Evolutionary conservation across 2,113 vertebrate species (phyloP), one percentile per base, ranked within the genome.

Genomic region (Dromaius novaehollandiae): DNA sequence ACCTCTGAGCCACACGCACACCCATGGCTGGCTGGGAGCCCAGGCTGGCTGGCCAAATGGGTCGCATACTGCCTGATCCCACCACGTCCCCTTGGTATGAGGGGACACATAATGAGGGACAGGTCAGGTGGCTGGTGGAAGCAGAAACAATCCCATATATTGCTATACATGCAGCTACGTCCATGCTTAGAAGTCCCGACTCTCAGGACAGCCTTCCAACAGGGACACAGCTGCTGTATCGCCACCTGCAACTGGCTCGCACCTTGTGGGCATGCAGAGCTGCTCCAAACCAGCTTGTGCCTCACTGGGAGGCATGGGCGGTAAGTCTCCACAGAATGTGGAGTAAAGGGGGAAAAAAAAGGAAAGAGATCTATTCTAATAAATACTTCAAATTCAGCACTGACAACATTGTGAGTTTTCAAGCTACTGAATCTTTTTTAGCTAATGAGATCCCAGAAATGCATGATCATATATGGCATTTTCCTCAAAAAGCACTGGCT

Each of bases 261-360:
- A 17, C n/a, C 38, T 28, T 51, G 6, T 7, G 6, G 48, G 26
- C 79, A 38, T 0, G 0, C n/a, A 30, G 46, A 58, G 36, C 53
- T 48, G 53, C 76, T 58, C 65, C 14, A 80, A n/a, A 28, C 22
- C 46, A 68, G 53, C 11, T 48, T 19, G 20, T 30, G 76, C n/a
- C 38, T 17, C 75, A 36, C 36, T 26, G 48, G 13, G n/a, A 56
- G 25, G 13, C n/a, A 26, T 0, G 0, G 48, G 22, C 65, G 38
- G 6, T 1, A 11, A 24, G 13, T 64, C 34, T 70, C 69, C 22
- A 24, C 3, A 36, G 42, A 83, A 14, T 4, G 15, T 9, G 58
- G 55, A 74, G 53, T 2, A 20, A 55, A 8, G 32, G 34, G 11
- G 19, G 20, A 53, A 42, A 51, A 63, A 56, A 63, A 64, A 76